Evolutionary conservation across 2,888 invertebrate species (phyloP), one percentile per base, ranked within the genome.

Genomic region (Drosophila anomalipes): DNA sequence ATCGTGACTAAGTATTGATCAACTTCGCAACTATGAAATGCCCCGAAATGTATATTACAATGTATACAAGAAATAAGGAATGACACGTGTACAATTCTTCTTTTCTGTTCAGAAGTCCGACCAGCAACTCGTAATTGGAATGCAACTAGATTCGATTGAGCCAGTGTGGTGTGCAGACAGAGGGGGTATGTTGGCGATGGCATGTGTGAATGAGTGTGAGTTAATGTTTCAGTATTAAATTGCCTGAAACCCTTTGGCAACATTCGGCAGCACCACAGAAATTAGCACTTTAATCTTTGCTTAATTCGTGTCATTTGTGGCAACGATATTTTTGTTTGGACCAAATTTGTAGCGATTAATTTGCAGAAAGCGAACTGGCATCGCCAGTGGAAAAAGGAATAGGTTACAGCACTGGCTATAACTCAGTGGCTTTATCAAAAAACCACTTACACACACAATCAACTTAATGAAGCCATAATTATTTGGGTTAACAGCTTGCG

Each of bases 401-500:
- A 73, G 59, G 63, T 19, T 57, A 56, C 58, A 61, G 69, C 63
- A 70, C 74, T 56, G 74, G 63, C 81, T 56, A 82, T 86, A 86
- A 82, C 80, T 86, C 88, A 85, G 81, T 70, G 72, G 78, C 86
- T 82, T 90, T 88, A 90, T 87, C 89, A 88, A 90, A 87, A 88
- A 88, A 88, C 86, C 86, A 88, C 81, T 89, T 82, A 88, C 80
- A 82, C 86, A 89, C 84, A 88, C 87, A 90, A 88, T 86, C 79
- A 88, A 90, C 75, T 86, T 89, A 88, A 88, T 88, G 89, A 89
- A 88, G 89, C 86, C 84, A 89, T 88, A 89, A 87, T 87, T 87
- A 90, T 87, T 87, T 90, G 87, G 87, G 90, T 89, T 90, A 87
- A 87, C 87, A 87, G 90, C 90, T 86, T 90, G 89, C 82, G 81